Conservation (phyloP, 2,888 invertebrate species). For the Calameuta filiformis region DNA sequence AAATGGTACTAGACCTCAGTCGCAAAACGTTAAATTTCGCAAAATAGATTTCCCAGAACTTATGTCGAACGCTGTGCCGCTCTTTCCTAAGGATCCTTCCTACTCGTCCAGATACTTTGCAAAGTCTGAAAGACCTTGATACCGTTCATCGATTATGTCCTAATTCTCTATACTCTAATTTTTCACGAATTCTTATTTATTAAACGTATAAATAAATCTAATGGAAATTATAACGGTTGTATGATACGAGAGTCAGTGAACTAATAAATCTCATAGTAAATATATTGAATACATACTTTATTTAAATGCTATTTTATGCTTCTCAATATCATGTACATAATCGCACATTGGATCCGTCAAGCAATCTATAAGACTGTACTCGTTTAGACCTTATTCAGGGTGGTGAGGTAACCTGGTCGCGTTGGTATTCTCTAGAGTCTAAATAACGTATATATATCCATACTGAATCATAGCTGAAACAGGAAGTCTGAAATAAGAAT, state of each 20-base stretch:
- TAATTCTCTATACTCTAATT: slow-evolving; percentile 3
- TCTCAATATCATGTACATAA: too few relatives aligned
- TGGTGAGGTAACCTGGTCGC: background rate
- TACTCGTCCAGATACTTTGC: slow-evolving; percentile 72
- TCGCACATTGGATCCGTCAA: too few relatives aligned
- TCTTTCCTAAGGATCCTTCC: slow-evolving; percentile 68
- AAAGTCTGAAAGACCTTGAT: slow-evolving; percentile 68
- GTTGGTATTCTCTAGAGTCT: background rate
- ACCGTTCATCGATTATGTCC: background rate
- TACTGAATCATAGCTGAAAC: background rate
- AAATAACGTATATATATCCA: background rate
- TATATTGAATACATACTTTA: background rate
- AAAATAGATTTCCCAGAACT: slow-evolving; percentile 73
- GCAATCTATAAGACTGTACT: background rate
- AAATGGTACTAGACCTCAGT: slow-evolving; percentile 46
- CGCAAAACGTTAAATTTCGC: slow-evolving; percentile 65
- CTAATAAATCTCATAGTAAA: slow-evolving; percentile 19
- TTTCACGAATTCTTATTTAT: slow-evolving; percentile 1
- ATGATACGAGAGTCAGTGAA: slow-evolving; percentile 29
- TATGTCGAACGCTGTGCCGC: slow-evolving; percentile 68
- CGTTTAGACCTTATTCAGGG: background rate
- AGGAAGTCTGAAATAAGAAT: background rate
- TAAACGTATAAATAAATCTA: background rate
- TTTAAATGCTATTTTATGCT: background rate
- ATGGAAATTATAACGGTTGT: slow-evolving; percentile 19